Conservation (phyloP, 2,113 vertebrate species). For the Mirounga angustirostris region DNA sequence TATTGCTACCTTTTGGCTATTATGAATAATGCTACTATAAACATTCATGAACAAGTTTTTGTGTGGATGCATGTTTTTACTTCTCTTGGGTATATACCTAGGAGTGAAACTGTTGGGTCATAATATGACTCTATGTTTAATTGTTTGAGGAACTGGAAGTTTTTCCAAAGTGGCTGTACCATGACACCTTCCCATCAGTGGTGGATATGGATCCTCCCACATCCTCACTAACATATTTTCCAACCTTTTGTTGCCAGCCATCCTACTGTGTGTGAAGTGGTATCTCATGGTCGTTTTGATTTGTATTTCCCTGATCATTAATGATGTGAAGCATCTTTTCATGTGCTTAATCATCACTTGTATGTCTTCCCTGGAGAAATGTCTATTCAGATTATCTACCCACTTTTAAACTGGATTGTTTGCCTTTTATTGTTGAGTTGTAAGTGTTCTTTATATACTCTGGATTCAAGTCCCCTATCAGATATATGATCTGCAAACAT, state of each 20-base stretch:
- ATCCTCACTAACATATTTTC: background rate
- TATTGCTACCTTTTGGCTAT: background rate
- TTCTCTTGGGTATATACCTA: background rate
- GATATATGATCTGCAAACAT: background rate
- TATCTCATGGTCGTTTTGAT: background rate
- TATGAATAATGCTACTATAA: background rate
- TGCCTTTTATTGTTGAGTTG: background rate
- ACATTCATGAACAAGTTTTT: background rate
- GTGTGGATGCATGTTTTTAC: background rate
- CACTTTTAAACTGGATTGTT: background rate
- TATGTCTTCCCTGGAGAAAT: background rate
- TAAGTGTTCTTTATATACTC: background rate
- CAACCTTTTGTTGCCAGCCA: background rate
- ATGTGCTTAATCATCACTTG: background rate
- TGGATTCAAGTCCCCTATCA: background rate
- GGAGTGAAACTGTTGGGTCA: background rate
- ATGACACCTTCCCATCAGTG: background rate
- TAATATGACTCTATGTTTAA: background rate
- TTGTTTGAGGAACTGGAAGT: background rate
- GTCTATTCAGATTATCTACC: background rate
- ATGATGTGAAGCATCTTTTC: background rate
- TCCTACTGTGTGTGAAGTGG: background rate
- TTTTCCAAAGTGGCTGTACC: too few species aligned
- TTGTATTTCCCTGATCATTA: background rate
- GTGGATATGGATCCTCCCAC: too few species aligned